phyloP scores from a whole-genome alignment of 2,113 vertebrate species.

The Zapornia atra region DNA sequence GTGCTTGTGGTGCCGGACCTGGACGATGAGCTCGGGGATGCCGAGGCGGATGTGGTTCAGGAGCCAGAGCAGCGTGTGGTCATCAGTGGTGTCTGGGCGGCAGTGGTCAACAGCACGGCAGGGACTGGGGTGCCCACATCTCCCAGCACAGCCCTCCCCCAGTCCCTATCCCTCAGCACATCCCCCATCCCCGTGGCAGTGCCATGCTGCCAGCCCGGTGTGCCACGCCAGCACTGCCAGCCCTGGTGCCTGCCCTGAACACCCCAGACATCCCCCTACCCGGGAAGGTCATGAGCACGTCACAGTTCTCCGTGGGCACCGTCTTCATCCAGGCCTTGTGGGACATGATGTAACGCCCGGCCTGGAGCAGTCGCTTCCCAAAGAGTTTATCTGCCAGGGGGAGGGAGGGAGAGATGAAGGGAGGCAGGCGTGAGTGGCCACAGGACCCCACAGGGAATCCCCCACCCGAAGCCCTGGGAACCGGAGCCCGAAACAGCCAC shows the following conservation, averaged over 20 bases:
- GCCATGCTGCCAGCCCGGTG: neutral
- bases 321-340: slow-evolving; percentile 99
- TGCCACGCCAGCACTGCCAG: neutral
- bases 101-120: neutral
- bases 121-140: neutral
- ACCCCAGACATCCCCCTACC: slow-evolving; percentile 67
- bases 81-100: slow-evolving; percentile 87
- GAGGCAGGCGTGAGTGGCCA: neutral
- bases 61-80: slow-evolving; percentile 95
- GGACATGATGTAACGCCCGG: slow-evolving; percentile 96
- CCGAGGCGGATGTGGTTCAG: slow-evolving; percentile 96
- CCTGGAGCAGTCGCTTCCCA: slow-evolving; percentile 93
- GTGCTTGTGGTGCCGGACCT: slow-evolving; percentile 94
- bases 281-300: slow-evolving; percentile 95
- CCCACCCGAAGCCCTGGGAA: rapidly evolving
- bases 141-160: neutral
- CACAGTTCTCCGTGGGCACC: slow-evolving; percentile 97
- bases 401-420: neutral
- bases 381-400: slow-evolving; percentile 89
- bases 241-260: rapidly evolving
- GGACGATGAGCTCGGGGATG: slow-evolving; percentile 96
- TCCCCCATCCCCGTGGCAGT: neutral
- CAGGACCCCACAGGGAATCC: rapidly evolving
- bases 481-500: rapidly evolving
- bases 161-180: neutral